These are phyloP conservation scores for Cydia strobilella DNA, from an alignment of 1,140 invertebrate genomes.

Conservation along the genomic window DNA sequence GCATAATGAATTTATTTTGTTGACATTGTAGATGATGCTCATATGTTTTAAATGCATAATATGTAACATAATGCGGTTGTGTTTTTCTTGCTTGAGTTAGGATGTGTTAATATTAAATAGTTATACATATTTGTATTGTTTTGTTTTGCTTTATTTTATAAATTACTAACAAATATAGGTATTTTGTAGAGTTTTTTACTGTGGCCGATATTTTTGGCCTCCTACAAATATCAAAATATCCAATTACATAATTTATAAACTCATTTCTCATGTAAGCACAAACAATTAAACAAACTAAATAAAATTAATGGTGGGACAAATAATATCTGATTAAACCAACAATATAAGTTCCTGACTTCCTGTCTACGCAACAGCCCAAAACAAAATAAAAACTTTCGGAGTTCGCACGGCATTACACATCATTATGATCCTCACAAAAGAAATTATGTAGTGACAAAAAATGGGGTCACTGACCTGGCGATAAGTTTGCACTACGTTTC, in stretches of 20 bases:
- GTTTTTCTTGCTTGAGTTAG: neutral
- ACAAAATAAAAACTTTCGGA: neutral
- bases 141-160: too few species aligned
- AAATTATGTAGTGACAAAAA: conserved; percentile 1
- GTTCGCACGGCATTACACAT: conserved; percentile 1
- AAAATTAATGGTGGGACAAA: conserved; percentile 4
- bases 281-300: conserved; percentile 5
- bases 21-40: neutral
- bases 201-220: too few species aligned
- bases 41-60: neutral
- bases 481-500: neutral
- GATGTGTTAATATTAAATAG: too few species aligned
- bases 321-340: neutral
- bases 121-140: too few species aligned
- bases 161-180: too few species aligned
- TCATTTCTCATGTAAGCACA: neutral
- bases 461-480: neutral
- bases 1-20: neutral
- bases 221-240: neutral
- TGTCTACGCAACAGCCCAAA: neutral
- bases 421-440: conserved; percentile 8
- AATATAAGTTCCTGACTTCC: conserved; percentile 3
- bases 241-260: neutral
- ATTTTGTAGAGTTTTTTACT: neutral
- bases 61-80: neutral